Evolutionary conservation across 1,140 invertebrate genomes (phyloP).

Genomic region (Magallana angulata): DNA sequence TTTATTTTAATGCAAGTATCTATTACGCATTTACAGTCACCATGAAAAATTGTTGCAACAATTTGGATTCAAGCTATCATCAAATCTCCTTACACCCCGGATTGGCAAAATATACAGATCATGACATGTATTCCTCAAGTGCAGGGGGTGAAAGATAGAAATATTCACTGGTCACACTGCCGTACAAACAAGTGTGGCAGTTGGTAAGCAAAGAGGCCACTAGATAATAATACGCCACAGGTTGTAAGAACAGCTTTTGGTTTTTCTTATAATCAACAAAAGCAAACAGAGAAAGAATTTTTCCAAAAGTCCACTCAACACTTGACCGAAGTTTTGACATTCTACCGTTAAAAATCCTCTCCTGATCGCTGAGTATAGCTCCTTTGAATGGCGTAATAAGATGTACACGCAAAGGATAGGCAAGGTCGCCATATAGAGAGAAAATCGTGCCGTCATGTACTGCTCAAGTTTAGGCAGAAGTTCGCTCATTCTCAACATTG

Average conservation of each 20-base stretch:
- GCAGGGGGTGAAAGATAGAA: too few relatives aligned
- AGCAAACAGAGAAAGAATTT: conserved; percentile 41
- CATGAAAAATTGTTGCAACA: too few relatives aligned
- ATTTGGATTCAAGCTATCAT: too few relatives aligned
- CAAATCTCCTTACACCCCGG: too few relatives aligned
- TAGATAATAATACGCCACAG: conserved; percentile 43
- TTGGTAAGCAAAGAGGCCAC: background rate
- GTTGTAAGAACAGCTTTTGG: conserved; percentile 48
- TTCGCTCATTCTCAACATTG: too few relatives aligned
- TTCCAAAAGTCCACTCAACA: conserved; percentile 33
- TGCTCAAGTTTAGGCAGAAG: background rate
- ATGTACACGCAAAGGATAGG: conserved; percentile 43
- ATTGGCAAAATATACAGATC: too few relatives aligned
- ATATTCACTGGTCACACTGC: too few relatives aligned
- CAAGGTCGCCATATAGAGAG: conserved; percentile 6
- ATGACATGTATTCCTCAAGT: too few relatives aligned
- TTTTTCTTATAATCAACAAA: conserved; percentile 50
- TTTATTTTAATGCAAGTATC: too few relatives aligned
- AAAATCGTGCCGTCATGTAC: conserved; percentile 18
- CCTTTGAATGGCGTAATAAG: conserved; percentile 36
- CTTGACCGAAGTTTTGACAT: conserved; percentile 41
- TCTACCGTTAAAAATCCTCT: conserved; percentile 38
- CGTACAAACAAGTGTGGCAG: too few relatives aligned
- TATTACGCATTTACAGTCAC: too few relatives aligned
- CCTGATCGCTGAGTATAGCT: background rate